phyloP scores from a whole-genome alignment of 2,888 invertebrate species.

The Nematopogon swammerdamellus region DNA sequence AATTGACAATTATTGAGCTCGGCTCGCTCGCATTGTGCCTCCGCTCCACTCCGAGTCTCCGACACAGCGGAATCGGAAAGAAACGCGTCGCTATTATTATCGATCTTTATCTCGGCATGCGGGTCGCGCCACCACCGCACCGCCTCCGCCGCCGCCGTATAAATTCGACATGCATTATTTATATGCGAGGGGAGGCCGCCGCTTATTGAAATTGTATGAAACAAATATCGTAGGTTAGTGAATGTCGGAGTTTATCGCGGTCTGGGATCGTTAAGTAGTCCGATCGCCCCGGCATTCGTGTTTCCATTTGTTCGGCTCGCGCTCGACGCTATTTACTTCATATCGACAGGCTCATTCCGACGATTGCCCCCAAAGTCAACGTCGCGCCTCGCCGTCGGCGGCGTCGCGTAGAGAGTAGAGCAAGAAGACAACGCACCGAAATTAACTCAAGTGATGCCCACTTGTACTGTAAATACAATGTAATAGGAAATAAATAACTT shows the following conservation, averaged over 20 bases:
- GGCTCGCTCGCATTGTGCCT: background rate
- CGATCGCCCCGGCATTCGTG: background rate
- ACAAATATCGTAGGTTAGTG: slow-evolving; percentile 20
- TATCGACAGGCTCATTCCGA: too few species aligned
- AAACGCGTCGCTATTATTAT: slow-evolving; percentile 20
- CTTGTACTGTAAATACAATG: too few species aligned
- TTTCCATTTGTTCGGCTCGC: background rate
- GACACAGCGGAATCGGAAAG: background rate
- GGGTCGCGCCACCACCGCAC: slow-evolving; percentile 11
- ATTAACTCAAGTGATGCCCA: too few species aligned
- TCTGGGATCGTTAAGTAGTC: background rate
- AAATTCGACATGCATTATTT: slow-evolving; percentile 52
- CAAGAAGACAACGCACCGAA: too few species aligned
- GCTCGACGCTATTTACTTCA: too few species aligned
- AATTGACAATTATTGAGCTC: slow-evolving; percentile 22
- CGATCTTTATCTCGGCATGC: slow-evolving; percentile 28
- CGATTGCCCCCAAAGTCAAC: too few species aligned
- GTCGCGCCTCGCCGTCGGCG: too few species aligned
- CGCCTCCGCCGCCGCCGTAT: slow-evolving; percentile 3
- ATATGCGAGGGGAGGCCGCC: slow-evolving; percentile 31
- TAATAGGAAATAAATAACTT: too few species aligned
- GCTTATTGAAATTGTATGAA: slow-evolving; percentile 45
- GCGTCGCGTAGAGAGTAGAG: too few species aligned
- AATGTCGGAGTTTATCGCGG: background rate
- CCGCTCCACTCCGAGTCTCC: background rate